Conservation (phyloP, 2,888 invertebrate species). For the Parochlus steinenii region DNA sequence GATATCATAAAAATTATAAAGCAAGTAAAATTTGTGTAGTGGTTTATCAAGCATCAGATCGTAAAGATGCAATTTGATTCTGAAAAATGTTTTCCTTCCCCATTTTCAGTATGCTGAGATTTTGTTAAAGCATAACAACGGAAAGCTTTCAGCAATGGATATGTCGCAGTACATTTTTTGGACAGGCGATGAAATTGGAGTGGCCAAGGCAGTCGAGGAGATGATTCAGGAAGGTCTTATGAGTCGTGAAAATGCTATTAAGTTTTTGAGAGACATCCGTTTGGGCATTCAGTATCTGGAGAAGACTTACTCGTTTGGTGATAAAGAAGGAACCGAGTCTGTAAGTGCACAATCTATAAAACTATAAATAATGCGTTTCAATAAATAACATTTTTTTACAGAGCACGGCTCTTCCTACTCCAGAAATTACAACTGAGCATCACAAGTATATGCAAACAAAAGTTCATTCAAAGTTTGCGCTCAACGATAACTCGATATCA, state of each 20-base stretch:
- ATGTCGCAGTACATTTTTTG: conserved; percentile 72
- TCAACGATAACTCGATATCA: background rate
- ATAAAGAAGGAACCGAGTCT: conserved; percentile 8
- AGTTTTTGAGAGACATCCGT: conserved; percentile 59
- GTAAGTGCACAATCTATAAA: conserved; percentile 5
- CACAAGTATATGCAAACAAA: background rate
- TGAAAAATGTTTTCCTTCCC: conserved; percentile 13
- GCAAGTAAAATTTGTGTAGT: background rate
- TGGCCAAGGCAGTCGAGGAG: conserved; percentile 58
- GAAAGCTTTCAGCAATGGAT: conserved; percentile 58
- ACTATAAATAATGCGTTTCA: background rate
- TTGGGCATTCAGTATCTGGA: conserved; percentile 54
- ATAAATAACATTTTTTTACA: background rate
- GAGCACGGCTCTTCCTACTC: background rate
- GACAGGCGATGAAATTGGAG: conserved; percentile 66
- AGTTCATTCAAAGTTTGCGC: background rate
- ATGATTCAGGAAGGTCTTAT: conserved; percentile 62
- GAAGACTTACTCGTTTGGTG: conserved; percentile 19
- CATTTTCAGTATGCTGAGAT: conserved; percentile 32
- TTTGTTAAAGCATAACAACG: conserved; percentile 34
- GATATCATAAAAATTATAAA: too few species aligned
- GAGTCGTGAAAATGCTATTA: conserved; percentile 54
- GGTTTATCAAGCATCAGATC: background rate
- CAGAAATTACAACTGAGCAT: background rate
- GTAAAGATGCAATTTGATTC: background rate